Evolutionary conservation across 2,113 vertebrate genomes (phyloP).

Genomic region (Gymnobelideus leadbeateri): DNA sequence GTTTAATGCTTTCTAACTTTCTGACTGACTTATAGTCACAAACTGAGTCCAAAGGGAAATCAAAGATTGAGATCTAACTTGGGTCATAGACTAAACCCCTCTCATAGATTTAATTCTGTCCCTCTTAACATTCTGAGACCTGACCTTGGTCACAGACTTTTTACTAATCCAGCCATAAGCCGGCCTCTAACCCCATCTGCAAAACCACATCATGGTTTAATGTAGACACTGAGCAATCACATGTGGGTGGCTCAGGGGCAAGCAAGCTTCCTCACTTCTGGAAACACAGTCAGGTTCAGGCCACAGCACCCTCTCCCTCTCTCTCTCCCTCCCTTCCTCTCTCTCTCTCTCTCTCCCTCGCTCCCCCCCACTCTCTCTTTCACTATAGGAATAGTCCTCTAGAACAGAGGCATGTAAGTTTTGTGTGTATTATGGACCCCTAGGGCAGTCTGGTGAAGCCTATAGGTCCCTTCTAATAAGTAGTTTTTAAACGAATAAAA

Average conservation of each 20-base stretch:
- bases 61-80: neutral
- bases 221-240: neutral
- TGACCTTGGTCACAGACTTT: neutral
- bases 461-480: no score
- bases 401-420: no score
- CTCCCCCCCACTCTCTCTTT: no score
- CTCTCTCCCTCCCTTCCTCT: no score
- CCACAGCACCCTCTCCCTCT: no score
- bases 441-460: no score
- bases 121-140: neutral
- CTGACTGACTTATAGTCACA: neutral
- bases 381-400: neutral
- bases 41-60: neutral
- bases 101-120: neutral
- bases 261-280: neutral
- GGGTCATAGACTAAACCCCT: neutral
- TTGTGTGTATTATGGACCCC: no score
- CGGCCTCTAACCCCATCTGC: neutral
- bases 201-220: neutral
- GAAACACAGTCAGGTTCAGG: neutral
- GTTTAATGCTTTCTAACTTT: neutral
- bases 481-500: no score
- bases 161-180: neutral
- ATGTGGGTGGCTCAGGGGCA: neutral
- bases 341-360: no score